These are phyloP conservation scores for Lepidocyrtoides sp. DNA, from an alignment of 2,888 invertebrate species.

Conservation along the genomic window DNA sequence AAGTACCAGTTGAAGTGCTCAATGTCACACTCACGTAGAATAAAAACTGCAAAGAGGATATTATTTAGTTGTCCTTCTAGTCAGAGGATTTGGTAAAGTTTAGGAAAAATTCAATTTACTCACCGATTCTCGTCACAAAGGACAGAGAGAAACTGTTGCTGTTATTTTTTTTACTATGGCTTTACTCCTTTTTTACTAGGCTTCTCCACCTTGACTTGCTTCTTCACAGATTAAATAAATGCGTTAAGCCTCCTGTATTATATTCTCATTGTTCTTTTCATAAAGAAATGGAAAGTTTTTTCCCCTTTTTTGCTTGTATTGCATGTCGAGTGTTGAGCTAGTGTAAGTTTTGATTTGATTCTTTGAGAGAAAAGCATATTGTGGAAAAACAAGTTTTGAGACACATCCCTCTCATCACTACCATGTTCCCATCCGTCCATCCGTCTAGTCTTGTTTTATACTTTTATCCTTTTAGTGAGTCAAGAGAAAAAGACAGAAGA, in stretches of 20 bases:
- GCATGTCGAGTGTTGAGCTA: not conserved
- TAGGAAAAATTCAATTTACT: conserved; percentile 17
- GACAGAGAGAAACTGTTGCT: not conserved
- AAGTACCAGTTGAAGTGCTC: not conserved
- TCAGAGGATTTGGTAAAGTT: not conserved
- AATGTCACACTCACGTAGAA: not conserved
- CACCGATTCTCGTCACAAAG: not conserved
- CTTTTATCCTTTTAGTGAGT: conserved; percentile 21
- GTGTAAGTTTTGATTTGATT: not conserved
- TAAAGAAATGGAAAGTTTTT: not conserved
- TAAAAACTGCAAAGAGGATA: no score
- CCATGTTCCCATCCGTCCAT: not conserved
- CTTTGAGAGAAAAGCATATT: conserved; percentile 18
- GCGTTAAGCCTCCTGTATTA: conserved; percentile 17
- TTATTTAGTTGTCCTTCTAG: no score
- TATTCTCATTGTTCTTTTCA: conserved; percentile 11
- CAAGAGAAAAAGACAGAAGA: not conserved
- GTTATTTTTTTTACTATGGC: not conserved
- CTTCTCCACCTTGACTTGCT: conserved; percentile 1
- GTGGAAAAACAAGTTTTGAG: not conserved
- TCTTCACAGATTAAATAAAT: conserved; percentile 21
- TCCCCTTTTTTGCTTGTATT: not conserved
- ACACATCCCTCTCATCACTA: conserved; percentile 26
- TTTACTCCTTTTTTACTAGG: not conserved
- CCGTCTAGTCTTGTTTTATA: conserved; percentile 2